Base-by-base conservation (phyloP, 2,113 vertebrate genomes). In the Aviceda subcristata region DNA sequence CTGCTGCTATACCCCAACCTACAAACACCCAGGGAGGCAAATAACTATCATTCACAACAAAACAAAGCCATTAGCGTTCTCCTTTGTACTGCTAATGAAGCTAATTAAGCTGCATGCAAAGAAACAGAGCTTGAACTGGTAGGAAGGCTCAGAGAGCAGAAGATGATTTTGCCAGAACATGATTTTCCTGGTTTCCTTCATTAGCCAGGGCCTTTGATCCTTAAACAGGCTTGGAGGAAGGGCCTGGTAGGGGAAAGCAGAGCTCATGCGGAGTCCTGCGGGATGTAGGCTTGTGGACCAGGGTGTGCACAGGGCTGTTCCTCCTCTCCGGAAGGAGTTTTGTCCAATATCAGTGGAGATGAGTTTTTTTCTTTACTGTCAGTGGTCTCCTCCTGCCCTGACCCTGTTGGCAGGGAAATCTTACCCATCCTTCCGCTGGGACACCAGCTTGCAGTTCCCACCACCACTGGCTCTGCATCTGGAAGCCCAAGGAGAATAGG, bases 21-120 rank as follows among this genome's bases (percentile, higher is more conserved):
- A 8, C 24, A 50, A 64, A 64, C 24, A 13, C 48, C 34, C 48
- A 26, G 24, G 15, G 86, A 84, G 29, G 57, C 50, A 88, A 77
- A 77, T 38, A 86, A 77, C 73, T 26, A 8, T 73, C 23, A 12
- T 29, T 97, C 71, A 11, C 68, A 93, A 66, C 53, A 80, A 87
- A 93, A 77, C 90, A 86, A 88, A 96, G 43, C 93, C 43, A 81
- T 97, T 86, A 91, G 50, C 36, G 26, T 76, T 93, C 92, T 93
- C 83, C 48, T 97, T 97, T 91, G 57, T 95, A 59, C 78, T 24
- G 32, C 57, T 97, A 93, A 97, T 87, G 75, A 95, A 93, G 67
- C 68, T 94, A 96, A 98, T 98, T 96, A 92, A 94, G 77, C 87
- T 82, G 79, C 57, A 6, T 50, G 91, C 67, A 56, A 63, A 97